Evolutionary conservation across 2,888 invertebrate species (phyloP), one percentile per base, ranked within the genome.

Genomic region (Heterodera filipjevi): DNA sequence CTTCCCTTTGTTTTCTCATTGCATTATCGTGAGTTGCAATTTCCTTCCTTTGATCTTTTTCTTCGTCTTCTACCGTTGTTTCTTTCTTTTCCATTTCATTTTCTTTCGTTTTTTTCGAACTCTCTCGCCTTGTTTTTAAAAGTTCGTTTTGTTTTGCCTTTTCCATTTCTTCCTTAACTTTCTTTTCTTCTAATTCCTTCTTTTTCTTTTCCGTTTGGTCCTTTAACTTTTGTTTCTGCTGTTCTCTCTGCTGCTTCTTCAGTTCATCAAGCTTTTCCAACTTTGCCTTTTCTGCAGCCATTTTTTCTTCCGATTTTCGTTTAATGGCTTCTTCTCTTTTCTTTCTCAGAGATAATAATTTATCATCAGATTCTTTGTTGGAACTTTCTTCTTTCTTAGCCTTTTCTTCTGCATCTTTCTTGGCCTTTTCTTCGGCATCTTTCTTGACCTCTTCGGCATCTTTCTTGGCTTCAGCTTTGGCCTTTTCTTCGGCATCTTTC

Each of bases 401-500:
- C 8, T 32, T 32, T 5, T 10, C 66, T 81, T 64, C 39, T 68
- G 81, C 19, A 49, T 39, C 53, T 22, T 27, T 30, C 27, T 39
- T 70, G 30, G 33, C 49, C 22, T 70, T 39, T 0, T 35, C 39
- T 27, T 81, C 76, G 16, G 72, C 53, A n/a, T 35, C 82, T 5
- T 49, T 53, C 30, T 75, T 44, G 64, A 30, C 64, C 66, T 79
- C 49, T 49, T 49, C 49, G 3, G 49, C 49, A 5, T 49, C 49
- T 49, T 49, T 22, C 22, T 49, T 19, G 49, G 19, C 49, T 49
- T 39, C 78, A 14, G 44, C 44, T 1, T 81, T 44, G 16, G 39
- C 82, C 10, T 76, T 78, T 6, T 49, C 44, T 1, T 81, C 66
- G 16, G 39, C 82, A 22, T 76, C 81, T 6, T 49, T 59, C 19